Evolutionary conservation across 2,797 vertebrate species (phyloP).

Genomic region (Spinibarbus caldwelli): DNA sequence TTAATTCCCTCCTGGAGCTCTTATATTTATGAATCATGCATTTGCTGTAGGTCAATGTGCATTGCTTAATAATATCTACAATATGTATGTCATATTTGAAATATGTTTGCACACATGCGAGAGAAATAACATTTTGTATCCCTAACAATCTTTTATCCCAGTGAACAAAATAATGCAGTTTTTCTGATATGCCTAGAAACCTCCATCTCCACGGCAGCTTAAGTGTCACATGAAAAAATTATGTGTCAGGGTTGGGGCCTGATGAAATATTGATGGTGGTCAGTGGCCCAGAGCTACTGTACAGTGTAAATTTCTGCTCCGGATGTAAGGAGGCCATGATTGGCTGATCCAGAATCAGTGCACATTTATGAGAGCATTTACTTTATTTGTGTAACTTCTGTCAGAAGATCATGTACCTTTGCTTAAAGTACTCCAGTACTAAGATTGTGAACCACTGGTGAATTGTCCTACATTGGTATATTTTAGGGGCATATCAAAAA

Average conservation of each 20-base stretch:
- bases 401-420: neutral
- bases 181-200: slow-evolving; percentile 56
- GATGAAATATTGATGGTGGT: slow-evolving; percentile 63
- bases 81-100: too few species aligned
- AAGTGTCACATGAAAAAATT: slow-evolving; percentile 65
- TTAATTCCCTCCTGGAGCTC: neutral
- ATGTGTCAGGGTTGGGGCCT: slow-evolving; percentile 57
- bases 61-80: neutral
- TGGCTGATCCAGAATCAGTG: slow-evolving; percentile 17
- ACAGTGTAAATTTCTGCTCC: slow-evolving; percentile 48
- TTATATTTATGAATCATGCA: neutral
- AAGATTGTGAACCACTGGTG: neutral
- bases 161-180: slow-evolving; percentile 46
- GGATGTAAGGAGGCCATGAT: slow-evolving; percentile 28
- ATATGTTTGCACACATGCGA: neutral
- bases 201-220: slow-evolving; percentile 58
- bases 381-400: slow-evolving; percentile 24
- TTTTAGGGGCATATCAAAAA: neutral
- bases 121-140: neutral
- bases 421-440: neutral
- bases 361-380: slow-evolving; percentile 59
- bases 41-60: slow-evolving; percentile 10
- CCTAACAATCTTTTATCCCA: slow-evolving; percentile 43
- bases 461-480: neutral
- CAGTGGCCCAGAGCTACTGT: slow-evolving; percentile 49